Conservation (phyloP, 2,888 invertebrate genomes). For the Globia sparganii region DNA sequence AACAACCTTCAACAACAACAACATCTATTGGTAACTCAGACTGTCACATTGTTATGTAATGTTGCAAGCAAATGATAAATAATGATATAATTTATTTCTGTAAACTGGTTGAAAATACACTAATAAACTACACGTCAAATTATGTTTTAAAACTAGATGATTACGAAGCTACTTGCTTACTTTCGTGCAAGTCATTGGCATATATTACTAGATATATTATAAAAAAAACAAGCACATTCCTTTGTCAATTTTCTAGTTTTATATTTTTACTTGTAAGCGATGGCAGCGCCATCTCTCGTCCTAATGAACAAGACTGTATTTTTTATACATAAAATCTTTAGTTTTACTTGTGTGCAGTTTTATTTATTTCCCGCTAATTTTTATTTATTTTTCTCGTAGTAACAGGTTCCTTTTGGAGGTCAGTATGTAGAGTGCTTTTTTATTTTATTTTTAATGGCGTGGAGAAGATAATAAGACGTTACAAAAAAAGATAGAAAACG, state of each 20-base stretch:
- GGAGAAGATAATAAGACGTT: background rate
- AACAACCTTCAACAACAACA: no score
- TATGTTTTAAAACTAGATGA: background rate
- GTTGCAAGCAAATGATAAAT: background rate
- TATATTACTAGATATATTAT: background rate
- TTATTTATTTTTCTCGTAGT: conserved; percentile 58
- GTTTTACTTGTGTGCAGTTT: conserved; percentile 28
- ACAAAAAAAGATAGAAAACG: background rate
- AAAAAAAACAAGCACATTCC: conserved; percentile 4
- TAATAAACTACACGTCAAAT: background rate
- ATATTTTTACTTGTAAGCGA: conserved; percentile 7
- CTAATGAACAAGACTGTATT: conserved; percentile 53
- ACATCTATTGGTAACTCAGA: background rate
- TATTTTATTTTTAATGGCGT: background rate
- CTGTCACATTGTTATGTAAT: background rate
- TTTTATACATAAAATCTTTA: conserved; percentile 44
- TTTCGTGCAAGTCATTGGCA: background rate
- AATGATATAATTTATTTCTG: background rate
- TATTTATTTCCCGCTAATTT: conserved; percentile 54
- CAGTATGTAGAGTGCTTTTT: conserved; percentile 70
- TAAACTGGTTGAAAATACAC: background rate
- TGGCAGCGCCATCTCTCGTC: conserved; percentile 15
- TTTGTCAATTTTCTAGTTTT: conserved; percentile 1
- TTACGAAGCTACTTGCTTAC: background rate
- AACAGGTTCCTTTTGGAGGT: conserved; percentile 73